Conservation (phyloP, 2,888 invertebrate species). For the Eutolmus rufibarbis region DNA sequence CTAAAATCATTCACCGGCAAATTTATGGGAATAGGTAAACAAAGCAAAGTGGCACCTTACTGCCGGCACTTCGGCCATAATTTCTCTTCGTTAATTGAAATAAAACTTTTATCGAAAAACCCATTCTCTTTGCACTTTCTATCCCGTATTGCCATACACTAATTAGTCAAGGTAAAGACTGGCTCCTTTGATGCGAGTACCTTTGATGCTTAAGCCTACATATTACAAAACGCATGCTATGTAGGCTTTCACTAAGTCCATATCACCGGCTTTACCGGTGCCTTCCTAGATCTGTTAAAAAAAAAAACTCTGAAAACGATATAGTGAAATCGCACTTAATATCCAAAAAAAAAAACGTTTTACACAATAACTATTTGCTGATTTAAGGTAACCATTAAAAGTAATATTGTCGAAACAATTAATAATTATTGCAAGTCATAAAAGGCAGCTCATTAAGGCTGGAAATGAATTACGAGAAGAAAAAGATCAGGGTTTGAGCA, state of each 20-base stretch:
- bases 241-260: not conserved
- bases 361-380: not conserved
- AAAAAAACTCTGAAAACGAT: not conserved
- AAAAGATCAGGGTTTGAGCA: too few relatives aligned
- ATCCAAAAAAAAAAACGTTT: not conserved
- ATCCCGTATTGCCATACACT: not conserved
- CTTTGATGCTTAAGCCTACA: not conserved
- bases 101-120: not conserved
- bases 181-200: not conserved
- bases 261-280: not conserved
- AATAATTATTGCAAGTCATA: not conserved
- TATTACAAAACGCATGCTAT: too few relatives aligned
- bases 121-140: constrained; percentile 26
- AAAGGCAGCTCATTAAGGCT: not conserved
- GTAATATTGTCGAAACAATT: not conserved
- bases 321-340: not conserved
- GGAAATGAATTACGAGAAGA: too few relatives aligned
- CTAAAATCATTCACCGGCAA: not conserved
- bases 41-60: not conserved
- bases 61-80: not conserved
- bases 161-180: not conserved
- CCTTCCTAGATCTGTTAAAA: not conserved
- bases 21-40: not conserved
- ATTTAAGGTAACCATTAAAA: not conserved
- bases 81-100: constrained; percentile 6